Evolutionary conservation across 2,113 vertebrate species (phyloP), one percentile per base, ranked within the genome.

Genomic region (Procavia capensis): DNA sequence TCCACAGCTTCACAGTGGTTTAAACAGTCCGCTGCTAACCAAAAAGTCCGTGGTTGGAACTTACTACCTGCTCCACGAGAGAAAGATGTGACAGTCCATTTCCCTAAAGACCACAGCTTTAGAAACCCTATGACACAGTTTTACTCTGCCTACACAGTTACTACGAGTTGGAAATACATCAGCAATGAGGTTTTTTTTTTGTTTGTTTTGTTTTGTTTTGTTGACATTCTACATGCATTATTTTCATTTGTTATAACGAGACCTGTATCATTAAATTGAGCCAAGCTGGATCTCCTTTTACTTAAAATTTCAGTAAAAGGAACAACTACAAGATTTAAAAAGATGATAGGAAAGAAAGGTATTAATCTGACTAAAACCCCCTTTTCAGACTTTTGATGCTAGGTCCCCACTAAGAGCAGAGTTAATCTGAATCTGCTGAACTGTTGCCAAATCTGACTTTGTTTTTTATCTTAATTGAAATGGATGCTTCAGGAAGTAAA

Each of bases 401-500:
- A 50, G 10, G 39, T 68, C 22, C 10, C 47, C 36, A n/a, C 13
- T 19, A 61, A 95, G 41, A 95, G 14, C 19, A 75, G n/a, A 75
- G 34, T 59, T 61, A 66, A 24, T 4, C 79, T 45, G 68, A 25
- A 39, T 59, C 84, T 84, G 25, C 34, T 63, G 22, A 74, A 34
- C 54, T 20, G 27, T 3, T 95, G 66, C 45, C 76, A 92, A 64
- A 70, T 92, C 36, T 79, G 54, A 81, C 72, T 70, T 59, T 92
- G 45, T 41, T 94, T 94, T 96, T 88, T 92, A 87, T 88, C 88
- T 93, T 68, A 93, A 63, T 72, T 95, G 86, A 93, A 94, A 96
- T 59, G 81, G 72, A 79, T 74, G 9, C 63, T 90, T 97, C 47
- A 6, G 39, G 47, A 96, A 96, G 85, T 39, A 93, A 93, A 90